A percentile compares a stretch with the other conserved stretches of the same genome.
phyloP scores from a whole-genome alignment of 2,113 vertebrate species.

The Thalassarche chlororhynchos region DNA sequence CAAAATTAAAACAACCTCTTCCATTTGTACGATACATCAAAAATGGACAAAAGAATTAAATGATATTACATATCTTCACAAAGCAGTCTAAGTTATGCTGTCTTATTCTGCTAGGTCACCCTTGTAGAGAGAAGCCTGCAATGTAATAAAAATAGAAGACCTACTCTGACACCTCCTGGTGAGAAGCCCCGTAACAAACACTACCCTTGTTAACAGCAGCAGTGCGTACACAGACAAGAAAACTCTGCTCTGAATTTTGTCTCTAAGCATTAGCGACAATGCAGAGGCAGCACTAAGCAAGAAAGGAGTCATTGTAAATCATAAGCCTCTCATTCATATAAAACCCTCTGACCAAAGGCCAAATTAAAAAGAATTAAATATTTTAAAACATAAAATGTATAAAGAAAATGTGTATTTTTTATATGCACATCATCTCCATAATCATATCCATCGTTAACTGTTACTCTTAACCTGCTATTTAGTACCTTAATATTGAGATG shows the following conservation, averaged over 20 bases:
- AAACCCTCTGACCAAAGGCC: background rate
- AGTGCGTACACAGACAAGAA: background rate
- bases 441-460: fast-evolving
- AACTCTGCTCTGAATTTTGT: background rate
- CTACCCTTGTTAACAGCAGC: background rate
- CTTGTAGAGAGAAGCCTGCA: background rate
- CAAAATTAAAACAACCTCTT: background rate
- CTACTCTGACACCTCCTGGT: conserved; percentile 70
- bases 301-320: background rate
- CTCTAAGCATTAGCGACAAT: background rate
- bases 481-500: background rate
- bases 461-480: background rate
- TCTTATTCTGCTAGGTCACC: background rate
- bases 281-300: background rate
- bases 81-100: background rate
- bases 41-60: background rate
- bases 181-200: background rate
- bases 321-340: background rate
- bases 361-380: background rate
- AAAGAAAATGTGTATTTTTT: background rate
- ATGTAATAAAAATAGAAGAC: background rate
- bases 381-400: background rate
- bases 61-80: background rate
- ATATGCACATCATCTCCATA: background rate
- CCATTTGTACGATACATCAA: background rate